Percentiles rank a stretch among this genome's conserved stretches.
phyloP scores from a whole-genome alignment of 2,113 vertebrate species.

The Myiagra hebetior region DNA sequence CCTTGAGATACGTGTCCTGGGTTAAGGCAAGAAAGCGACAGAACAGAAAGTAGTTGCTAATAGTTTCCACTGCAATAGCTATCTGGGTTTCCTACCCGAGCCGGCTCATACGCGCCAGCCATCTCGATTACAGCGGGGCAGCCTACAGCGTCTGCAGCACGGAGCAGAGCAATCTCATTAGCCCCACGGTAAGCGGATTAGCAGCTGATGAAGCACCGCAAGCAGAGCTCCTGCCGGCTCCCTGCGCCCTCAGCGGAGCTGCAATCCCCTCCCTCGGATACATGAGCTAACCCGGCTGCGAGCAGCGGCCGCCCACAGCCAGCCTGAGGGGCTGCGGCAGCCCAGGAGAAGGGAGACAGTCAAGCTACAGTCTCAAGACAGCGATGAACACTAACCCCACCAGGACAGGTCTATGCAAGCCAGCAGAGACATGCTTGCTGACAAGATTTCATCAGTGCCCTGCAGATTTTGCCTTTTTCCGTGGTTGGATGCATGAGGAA shows the following conservation, averaged over 20 bases:
- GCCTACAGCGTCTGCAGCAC: not conserved
- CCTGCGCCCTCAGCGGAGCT: rapidly evolving
- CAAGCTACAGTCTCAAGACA: not conserved
- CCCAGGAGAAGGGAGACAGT: not conserved
- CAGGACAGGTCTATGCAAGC: not conserved
- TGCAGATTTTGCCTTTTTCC: not conserved
- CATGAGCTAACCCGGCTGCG: not conserved
- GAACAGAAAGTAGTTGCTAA: not conserved
- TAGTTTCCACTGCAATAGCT: not conserved
- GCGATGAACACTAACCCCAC: not conserved
- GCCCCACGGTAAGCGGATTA: not conserved
- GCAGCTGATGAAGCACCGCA: not conserved
- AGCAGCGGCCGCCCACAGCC: not conserved
- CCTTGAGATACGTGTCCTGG: not conserved
- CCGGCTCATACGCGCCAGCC: not conserved
- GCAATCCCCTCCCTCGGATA: not conserved
- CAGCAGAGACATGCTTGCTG: not conserved
- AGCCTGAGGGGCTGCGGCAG: not conserved
- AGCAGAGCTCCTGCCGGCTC: not conserved
- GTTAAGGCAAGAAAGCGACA: not conserved
- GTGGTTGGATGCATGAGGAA: not conserved
- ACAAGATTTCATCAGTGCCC: not conserved
- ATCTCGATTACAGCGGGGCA: not conserved
- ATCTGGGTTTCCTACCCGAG: not conserved
- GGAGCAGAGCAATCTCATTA: not conserved